Evolutionary conservation across 2,797 vertebrate genomes (phyloP), one percentile per base, ranked within the genome.

Genomic region (Xiphophorus birchmanni): DNA sequence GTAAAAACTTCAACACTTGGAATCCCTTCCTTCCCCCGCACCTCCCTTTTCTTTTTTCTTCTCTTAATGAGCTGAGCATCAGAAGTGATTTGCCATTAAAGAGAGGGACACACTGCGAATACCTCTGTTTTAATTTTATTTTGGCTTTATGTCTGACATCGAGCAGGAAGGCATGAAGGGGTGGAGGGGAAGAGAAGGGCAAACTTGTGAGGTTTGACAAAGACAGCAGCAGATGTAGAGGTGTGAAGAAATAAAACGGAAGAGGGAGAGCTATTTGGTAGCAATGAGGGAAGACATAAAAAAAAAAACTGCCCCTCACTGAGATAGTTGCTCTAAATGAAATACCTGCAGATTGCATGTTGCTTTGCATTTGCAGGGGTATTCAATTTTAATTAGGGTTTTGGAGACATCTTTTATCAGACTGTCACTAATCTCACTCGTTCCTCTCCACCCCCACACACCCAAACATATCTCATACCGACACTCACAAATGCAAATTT

Each of bases 351-450:
- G 95, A 95, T 94, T 95, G 92, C 93, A 92, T 91, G 93, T 95
- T 95, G 92, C 88, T 92, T 92, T 89, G 92, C 93, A 89, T 94
- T 94, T 92, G 90, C 89, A 74, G 90, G 86, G 90, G 92, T 93
- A 93, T 95, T 96, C 93, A 94, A 91, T 96, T 96, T 95, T 95
- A 96, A 96, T 96, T 95, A 95, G 92, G 93, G 93, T 94, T 95
- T 95, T 94, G 91, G 89, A 96, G 94, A 95, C 93, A 95, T 95
- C 92, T 95, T 95, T 95, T 94, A 95, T 96, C 94, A 93, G 92
- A 93, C 95, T 95, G 94, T 95, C 94, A 93, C 93, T 95, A 93
- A 95, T 94, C 91, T 93, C 80, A 77, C 87, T 82, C 79, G 15
- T 75, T 54, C 75, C 13, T 82, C 12, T 74, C 47, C 74, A 21